A percentile compares a stretch with the other conserved stretches of the same genome.
Evolutionary conservation across 2,888 invertebrate genomes (phyloP).

Genomic region (Bombylius major): DNA sequence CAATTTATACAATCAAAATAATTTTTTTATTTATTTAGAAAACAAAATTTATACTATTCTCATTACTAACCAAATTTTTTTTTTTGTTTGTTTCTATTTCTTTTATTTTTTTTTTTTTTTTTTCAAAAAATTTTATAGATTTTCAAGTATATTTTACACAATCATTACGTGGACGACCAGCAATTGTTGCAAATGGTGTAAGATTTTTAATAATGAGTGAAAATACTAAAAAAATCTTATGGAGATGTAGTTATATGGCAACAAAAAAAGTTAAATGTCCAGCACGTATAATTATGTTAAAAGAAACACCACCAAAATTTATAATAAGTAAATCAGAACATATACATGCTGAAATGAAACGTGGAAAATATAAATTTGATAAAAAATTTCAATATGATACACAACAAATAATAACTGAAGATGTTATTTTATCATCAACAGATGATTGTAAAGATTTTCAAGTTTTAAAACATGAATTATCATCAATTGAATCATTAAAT

Average conservation of each 20-base stretch:
- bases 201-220: conserved; percentile 37
- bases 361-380: conserved; percentile 28
- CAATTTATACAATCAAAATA: no score
- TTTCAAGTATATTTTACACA: conserved; percentile 34
- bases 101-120: conserved; percentile 1
- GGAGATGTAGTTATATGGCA: conserved; percentile 37
- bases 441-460: no score
- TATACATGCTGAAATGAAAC: conserved; percentile 34
- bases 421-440: no score
- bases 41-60: background rate
- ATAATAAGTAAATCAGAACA: conserved; percentile 35
- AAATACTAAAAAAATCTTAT: conserved; percentile 34
- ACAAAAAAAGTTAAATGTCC: conserved; percentile 37
- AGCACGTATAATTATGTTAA: conserved; percentile 35
- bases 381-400: background rate
- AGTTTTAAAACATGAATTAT: no score
- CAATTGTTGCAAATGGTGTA: conserved; percentile 37
- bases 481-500: no score
- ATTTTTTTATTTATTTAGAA: background rate
- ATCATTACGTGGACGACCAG: conserved; percentile 34
- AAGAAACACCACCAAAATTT: conserved; percentile 35
- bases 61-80: background rate
- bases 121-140: conserved; percentile 30
- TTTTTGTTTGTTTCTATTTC: conserved; percentile 21
- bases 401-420: no score